Evolutionary conservation across 1,140 invertebrate genomes (phyloP).

Genomic region (Heliothis virescens): DNA sequence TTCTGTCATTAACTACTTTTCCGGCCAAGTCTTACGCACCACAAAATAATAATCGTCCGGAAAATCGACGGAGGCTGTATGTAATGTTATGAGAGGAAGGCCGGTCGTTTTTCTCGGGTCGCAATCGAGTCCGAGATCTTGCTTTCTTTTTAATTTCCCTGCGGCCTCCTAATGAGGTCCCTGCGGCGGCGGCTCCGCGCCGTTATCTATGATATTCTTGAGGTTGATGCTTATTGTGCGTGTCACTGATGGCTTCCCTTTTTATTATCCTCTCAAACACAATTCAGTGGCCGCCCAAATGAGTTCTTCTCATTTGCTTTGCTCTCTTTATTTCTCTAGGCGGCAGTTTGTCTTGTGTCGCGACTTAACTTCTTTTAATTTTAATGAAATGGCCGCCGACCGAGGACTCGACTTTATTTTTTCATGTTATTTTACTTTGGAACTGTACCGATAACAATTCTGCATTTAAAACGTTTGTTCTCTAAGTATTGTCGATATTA

Average conservation of each 20-base stretch:
- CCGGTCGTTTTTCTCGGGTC: constrained; percentile 78
- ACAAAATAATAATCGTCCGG: constrained; percentile 87
- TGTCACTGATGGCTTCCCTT: constrained; percentile 86
- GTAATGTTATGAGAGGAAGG: constrained; percentile 85
- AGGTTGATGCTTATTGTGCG: constrained; percentile 86
- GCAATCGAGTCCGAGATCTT: constrained; percentile 85
- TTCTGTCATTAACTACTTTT: constrained; percentile 78
- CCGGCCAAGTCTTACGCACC: constrained; percentile 81
- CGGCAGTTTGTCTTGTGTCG: constrained; percentile 82
- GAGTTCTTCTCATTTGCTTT: constrained; percentile 83
- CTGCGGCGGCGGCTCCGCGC: constrained; percentile 73
- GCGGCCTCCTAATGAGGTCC: constrained; percentile 85
- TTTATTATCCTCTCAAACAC: constrained; percentile 86
- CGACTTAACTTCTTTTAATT: constrained; percentile 80
- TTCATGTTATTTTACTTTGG: constrained; percentile 48
- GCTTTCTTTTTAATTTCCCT: constrained; percentile 87
- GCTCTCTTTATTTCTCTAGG: constrained; percentile 85
- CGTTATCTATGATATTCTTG: constrained; percentile 86
- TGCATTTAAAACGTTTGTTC: constrained; percentile 2
- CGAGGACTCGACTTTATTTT: constrained; percentile 52
- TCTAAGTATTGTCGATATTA: not conserved
- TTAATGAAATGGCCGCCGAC: constrained; percentile 65
- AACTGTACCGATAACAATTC: constrained; percentile 32
- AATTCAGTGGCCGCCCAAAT: constrained; percentile 84
- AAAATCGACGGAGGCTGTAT: constrained; percentile 85